A percentile compares a stretch with the other conserved stretches of the same genome.
Conservation (phyloP, 2,113 vertebrate species). For the Semicossyphus pulcher region DNA sequence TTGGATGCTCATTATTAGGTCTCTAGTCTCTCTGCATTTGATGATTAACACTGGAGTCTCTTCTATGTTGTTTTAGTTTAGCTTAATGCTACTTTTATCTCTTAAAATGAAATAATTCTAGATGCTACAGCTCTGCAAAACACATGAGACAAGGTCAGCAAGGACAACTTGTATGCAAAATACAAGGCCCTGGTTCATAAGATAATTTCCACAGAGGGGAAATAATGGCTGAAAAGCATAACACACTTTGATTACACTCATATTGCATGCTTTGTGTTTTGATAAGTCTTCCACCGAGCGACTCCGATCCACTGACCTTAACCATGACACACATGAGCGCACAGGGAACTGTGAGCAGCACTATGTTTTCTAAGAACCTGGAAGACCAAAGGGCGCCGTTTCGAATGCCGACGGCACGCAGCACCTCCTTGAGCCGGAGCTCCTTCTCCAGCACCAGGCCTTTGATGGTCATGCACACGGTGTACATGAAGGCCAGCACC, state of each 20-base stretch:
- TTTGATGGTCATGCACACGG: slow-evolving; percentile 79
- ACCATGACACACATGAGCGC: slow-evolving; percentile 77
- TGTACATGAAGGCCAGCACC: slow-evolving; percentile 79
- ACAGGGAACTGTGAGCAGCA: slow-evolving; percentile 74
- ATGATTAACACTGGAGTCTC: too few relatives aligned
- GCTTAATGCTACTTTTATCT: too few relatives aligned
- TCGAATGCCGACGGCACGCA: slow-evolving; percentile 60
- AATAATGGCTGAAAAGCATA: background rate
- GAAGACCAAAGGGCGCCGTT: slow-evolving; percentile 70
- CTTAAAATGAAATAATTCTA: too few relatives aligned
- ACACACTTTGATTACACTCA: background rate
- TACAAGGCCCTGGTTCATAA: too few relatives aligned
- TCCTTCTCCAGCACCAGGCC: slow-evolving; percentile 78
- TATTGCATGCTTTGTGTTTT: slow-evolving; percentile 62
- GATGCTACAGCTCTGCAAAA: background rate
- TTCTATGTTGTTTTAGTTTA: too few relatives aligned
- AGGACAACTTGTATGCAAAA: too few relatives aligned
- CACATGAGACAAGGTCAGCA: background rate
- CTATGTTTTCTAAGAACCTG: slow-evolving; percentile 72
- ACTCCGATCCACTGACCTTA: slow-evolving; percentile 78
- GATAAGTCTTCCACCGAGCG: background rate
- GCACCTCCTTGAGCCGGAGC: slow-evolving; percentile 76
- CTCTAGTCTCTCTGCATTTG: too few relatives aligned
- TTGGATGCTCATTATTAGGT: background rate
- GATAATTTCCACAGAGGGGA: too few relatives aligned